Evolutionary conservation across 1,140 invertebrate genomes (phyloP).

Genomic region (Apis cerana): DNA sequence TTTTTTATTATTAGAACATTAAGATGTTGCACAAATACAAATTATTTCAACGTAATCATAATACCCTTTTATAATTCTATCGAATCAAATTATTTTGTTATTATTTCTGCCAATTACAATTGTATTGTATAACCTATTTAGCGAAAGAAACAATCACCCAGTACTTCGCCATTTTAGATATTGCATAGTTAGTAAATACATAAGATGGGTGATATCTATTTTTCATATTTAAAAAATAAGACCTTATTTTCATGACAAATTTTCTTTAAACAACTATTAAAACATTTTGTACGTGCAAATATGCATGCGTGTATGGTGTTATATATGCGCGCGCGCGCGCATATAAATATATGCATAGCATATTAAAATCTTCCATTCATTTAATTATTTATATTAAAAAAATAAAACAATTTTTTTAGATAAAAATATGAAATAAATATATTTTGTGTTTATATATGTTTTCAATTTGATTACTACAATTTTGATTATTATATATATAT

Average conservation of each 20-base stretch:
- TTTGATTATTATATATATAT: too few relatives aligned
- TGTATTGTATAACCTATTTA: slow-evolving; percentile 71
- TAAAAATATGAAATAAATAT: too few relatives aligned
- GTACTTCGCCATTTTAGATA: slow-evolving; percentile 72
- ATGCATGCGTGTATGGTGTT: too few relatives aligned
- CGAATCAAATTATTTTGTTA: slow-evolving; percentile 29
- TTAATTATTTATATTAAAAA: too few relatives aligned
- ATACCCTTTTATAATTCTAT: slow-evolving; percentile 28
- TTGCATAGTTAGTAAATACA: slow-evolving; percentile 10
- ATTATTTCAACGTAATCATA: slow-evolving; percentile 59
- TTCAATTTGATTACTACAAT: too few relatives aligned
- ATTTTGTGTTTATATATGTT: too few relatives aligned
- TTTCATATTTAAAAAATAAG: not conserved
- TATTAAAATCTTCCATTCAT: too few relatives aligned
- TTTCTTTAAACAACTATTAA: not conserved
- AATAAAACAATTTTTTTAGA: too few relatives aligned
- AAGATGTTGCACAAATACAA: slow-evolving; percentile 57
- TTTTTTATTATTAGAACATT: slow-evolving; percentile 62
- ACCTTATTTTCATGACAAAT: not conserved
- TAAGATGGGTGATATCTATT: not conserved
- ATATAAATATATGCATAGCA: too few relatives aligned
- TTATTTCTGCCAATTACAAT: slow-evolving; percentile 42
- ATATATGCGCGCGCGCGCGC: too few relatives aligned
- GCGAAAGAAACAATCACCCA: slow-evolving; percentile 63
- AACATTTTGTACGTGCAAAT: not conserved